Base-by-base conservation (phyloP, 2,888 invertebrate genomes). In the Drosophila monieri region DNA sequence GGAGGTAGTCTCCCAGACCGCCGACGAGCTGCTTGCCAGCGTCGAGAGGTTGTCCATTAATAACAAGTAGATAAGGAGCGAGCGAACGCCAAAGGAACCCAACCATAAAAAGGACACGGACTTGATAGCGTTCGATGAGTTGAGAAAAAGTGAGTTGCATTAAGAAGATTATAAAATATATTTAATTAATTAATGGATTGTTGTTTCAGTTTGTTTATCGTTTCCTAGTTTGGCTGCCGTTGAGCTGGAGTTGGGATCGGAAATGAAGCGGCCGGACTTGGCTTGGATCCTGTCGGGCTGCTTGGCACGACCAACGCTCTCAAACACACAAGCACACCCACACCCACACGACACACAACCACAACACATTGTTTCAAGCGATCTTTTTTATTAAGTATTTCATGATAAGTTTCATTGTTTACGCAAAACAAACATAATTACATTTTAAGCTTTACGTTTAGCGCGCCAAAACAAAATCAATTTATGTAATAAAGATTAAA, bases 11-110 rank as follows among this genome's bases (percentile, higher is more conserved):
- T 90, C 90, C 27, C 89, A 89, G 69, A 90, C 91, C 15, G 91
- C 91, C 10, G 91, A 91, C 64, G 89, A 89, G 55, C 75, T 91
- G 51, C 84, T 91, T 49, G 90, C 90, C 47, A 91, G 90, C 62
- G 90, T 91, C 43, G 91, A 91, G 65, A 88, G 90, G 52, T 73
- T 91, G 67, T 91, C 91, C 37, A 89, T 91, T 54, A 90, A 89
- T 66, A 90, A 91, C 72, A 80, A 85, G 56, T 87, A 88, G 67
- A 55, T 10, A 21, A 9, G 27, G 10, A 25, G 27, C 14, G 27
- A 6, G 32, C 25, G 37, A 49, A 55, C 37, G 21, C 39, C 23
- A 41, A 35, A 23, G 47, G 18, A 43, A 23, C 37, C 37, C 37
- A 39, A 27, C 32, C 32, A 14, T 37, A 37, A 32, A 30, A 41